Evolutionary conservation across 2,888 invertebrate genomes (phyloP), one percentile per base, ranked within the genome.

Genomic region (Galerucella nymphaeae): DNA sequence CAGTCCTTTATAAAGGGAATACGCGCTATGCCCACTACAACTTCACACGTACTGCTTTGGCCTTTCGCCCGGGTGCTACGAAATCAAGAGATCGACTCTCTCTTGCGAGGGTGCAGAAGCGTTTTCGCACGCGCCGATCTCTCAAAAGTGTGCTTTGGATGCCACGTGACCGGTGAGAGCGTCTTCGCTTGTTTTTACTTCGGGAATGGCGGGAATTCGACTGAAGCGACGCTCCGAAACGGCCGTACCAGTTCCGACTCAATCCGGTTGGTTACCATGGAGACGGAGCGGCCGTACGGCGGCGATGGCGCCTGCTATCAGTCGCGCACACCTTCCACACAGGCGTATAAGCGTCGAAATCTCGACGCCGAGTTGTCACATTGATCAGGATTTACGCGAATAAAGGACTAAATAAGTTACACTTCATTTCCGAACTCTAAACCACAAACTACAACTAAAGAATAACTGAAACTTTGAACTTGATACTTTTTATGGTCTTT

Each of bases 121-220:
- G 73, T 67, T 18, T 71, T 66, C 84, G 85, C 84, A 86, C 86
- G 86, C 85, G 86, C 85, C 85, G 84, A 81, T 71, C 68, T 71
- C 69, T 67, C 53, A 65, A 62, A 62, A 61, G 66, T 71, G 72
- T 72, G 75, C 66, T 73, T 63, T 64, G 66, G 45, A 59, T 65
- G 74, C 66, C 72, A 72, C 75, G 72, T 72, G 75, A 72, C 70
- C 64, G 65, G 59, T 61, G 66, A 50, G 74, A 87, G 86, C 87
- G 85, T 85, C 83, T 84, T 84, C 87, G 87, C 86, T 85, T 83
- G 85, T 85, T 84, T 66, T 61, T 18, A 63, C 66, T 70, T 66
- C 70, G 67, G 63, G 84, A 84, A 84, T 85, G 85, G 85, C 85
- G 85, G 85, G 85, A 85, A 85, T 83, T 80, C 79, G 79, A 76